These are phyloP conservation scores for Globia sparganii DNA, from an alignment of 2,888 invertebrate genomes.

Conservation along the genomic window DNA sequence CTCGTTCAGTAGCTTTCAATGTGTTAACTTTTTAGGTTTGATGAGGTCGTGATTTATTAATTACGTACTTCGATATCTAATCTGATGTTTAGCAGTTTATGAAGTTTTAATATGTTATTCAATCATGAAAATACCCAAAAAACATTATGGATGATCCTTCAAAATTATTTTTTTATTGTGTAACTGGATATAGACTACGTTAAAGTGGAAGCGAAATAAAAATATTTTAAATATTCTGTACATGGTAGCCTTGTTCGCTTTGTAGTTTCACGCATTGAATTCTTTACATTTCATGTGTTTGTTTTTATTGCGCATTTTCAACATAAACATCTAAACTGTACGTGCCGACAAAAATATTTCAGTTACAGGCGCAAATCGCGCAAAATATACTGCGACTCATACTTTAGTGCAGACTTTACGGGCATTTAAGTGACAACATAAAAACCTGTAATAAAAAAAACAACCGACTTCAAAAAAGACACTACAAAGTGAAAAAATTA, in stretches of 20 bases:
- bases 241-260: not conserved
- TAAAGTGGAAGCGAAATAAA: too few species aligned
- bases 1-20: too few species aligned
- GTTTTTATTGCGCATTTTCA: not conserved
- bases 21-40: not conserved
- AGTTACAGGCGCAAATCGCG: not conserved
- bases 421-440: not conserved
- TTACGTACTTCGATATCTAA: not conserved
- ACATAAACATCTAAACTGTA: not conserved
- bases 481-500: too few species aligned
- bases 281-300: not conserved
- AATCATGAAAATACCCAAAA: not conserved
- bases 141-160: too few species aligned
- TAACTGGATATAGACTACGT: too few species aligned
- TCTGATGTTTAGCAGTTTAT: not conserved
- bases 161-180: too few species aligned
- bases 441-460: conserved; percentile 10
- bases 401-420: not conserved
- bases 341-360: not conserved
- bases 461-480: too few species aligned
- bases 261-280: not conserved
- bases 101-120: not conserved
- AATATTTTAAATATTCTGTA: too few species aligned
- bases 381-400: not conserved
- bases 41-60: conserved; percentile 15